Percentiles rank a stretch among this genome's conserved stretches.
Evolutionary conservation across 2,888 invertebrate species (phyloP).

Genomic region (Drosophila barbarae): DNA sequence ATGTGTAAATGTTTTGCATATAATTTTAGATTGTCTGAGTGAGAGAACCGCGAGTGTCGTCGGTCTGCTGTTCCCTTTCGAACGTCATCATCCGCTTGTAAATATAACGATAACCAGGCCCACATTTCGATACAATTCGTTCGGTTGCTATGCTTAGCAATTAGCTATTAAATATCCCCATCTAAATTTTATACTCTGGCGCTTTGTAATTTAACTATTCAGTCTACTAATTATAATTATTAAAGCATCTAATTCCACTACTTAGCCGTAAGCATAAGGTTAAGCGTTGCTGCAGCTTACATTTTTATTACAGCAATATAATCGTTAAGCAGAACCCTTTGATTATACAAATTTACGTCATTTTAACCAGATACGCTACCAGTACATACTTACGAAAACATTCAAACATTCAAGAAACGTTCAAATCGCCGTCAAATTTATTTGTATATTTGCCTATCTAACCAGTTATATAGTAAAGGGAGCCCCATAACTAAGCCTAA

Average conservation of each 20-base stretch:
- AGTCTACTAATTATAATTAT: conserved; percentile 14
- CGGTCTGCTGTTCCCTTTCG: conserved; percentile 51
- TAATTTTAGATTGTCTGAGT: conserved; percentile 51
- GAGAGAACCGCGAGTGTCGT: conserved; percentile 22
- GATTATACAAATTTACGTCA: conserved; percentile 18
- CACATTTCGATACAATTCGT: conserved; percentile 8
- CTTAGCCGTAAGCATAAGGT: conserved; percentile 23
- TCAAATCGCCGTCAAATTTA: conserved; percentile 20
- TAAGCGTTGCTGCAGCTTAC: conserved; percentile 27
- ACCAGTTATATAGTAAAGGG: conserved; percentile 7
- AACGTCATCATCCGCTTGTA: conserved; percentile 55
- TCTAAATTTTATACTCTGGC: conserved; percentile 27
- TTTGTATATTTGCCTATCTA: conserved; percentile 31
- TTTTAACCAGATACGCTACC: conserved; percentile 27
- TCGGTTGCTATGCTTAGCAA: conserved; percentile 12
- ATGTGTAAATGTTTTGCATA: conserved; percentile 58
- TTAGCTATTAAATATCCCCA: conserved; percentile 8
- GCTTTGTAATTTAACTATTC: conserved; percentile 25
- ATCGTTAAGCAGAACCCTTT: conserved; percentile 23
- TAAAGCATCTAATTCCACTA: conserved; percentile 29
- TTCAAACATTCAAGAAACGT: conserved; percentile 23
- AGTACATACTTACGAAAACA: conserved; percentile 22
- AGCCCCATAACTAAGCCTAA: conserved; percentile 25
- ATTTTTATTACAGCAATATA: conserved; percentile 39
- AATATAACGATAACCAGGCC: conserved; percentile 16